Conservation (phyloP, 1,140 invertebrate genomes). For the Phymorhynchus buccinoides region DNA sequence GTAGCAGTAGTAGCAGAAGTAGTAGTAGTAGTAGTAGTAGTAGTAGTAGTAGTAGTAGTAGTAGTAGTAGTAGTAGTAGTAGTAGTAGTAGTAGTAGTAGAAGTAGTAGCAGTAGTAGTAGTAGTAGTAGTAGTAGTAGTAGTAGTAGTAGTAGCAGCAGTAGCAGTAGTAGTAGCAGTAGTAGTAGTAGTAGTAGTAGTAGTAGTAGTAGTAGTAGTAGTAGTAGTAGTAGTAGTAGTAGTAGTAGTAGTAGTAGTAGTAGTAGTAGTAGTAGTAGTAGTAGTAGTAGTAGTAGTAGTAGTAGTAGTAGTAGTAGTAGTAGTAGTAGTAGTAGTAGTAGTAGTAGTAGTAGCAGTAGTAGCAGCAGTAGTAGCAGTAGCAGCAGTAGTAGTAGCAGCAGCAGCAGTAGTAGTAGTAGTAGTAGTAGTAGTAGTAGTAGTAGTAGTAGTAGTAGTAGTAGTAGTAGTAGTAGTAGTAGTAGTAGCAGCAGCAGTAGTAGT, state of each 20-base stretch:
- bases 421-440: too few relatives aligned
- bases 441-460: too few relatives aligned
- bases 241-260: conserved; percentile 16
- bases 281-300: conserved; percentile 17
- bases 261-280: conserved; percentile 16
- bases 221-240: conserved; percentile 17
- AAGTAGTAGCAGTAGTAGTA: not conserved
- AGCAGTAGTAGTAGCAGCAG: too few relatives aligned
- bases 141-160: not conserved
- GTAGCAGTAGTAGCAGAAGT: conserved; percentile 8
- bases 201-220: conserved; percentile 16
- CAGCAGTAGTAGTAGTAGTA: too few relatives aligned
- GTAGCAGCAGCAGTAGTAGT: too few relatives aligned
- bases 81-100: not conserved
- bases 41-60: conserved; percentile 14
- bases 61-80: conserved; percentile 14
- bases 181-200: conserved; percentile 16
- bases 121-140: not conserved
- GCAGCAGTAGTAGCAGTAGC: too few relatives aligned
- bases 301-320: conserved; percentile 16
- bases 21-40: conserved; percentile 5
- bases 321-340: conserved; percentile 16
- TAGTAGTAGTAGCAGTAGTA: conserved; percentile 8
- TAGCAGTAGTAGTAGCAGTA: not conserved
- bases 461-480: too few relatives aligned